Conservation (phyloP, 2,113 vertebrate species). For the Aleadryas rufinucha region DNA sequence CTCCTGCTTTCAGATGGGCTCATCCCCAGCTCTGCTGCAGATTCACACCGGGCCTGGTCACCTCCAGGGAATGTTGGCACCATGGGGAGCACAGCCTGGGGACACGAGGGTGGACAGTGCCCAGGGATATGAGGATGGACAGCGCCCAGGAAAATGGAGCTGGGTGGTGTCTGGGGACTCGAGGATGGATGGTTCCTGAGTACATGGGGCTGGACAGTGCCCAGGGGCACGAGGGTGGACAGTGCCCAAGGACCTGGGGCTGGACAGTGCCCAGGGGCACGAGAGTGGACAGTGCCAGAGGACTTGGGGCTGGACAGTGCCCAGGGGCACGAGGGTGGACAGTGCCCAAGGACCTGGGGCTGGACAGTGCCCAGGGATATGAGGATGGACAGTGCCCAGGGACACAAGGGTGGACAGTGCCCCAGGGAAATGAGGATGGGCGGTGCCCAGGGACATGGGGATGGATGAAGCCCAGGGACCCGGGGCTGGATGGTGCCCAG, state of each 20-base stretch:
- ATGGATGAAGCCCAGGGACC: not conserved
- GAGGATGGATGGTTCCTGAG: not conserved
- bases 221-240: too few species aligned
- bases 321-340: rapidly evolving
- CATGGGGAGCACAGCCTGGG: rapidly evolving
- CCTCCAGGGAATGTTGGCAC: not conserved
- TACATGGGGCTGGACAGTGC: rapidly evolving
- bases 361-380: not conserved
- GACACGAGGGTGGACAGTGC: not conserved
- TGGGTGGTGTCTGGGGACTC: not conserved
- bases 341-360: not conserved
- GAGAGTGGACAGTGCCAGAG: not conserved
- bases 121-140: rapidly evolving
- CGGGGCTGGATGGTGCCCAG: not conserved
- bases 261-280: rapidly evolving
- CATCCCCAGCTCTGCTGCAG: not conserved
- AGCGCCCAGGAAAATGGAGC: rapidly evolving
- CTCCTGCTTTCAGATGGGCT: not conserved
- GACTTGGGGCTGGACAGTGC: rapidly evolving
- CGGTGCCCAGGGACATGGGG: rapidly evolving
- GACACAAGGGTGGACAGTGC: not conserved
- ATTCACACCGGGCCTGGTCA: rapidly evolving
- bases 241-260: rapidly evolving
- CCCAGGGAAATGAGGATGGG: rapidly evolving
- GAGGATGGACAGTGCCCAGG: not conserved